Evolutionary conservation across 1,140 invertebrate species (phyloP), one percentile per base, ranked within the genome.

Genomic region (Ceratina australensis): DNA sequence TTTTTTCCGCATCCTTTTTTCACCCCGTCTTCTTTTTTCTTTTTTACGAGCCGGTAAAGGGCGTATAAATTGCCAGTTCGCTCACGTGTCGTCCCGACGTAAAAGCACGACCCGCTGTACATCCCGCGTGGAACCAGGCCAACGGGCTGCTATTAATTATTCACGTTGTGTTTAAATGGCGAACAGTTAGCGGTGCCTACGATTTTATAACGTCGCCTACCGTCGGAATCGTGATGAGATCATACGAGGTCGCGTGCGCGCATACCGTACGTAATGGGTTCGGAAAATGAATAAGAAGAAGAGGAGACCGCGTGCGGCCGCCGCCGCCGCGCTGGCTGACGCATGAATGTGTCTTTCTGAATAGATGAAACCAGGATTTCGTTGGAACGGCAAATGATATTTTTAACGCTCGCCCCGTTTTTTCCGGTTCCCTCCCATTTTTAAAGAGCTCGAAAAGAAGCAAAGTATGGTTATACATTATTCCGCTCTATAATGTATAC

Each of bases 31-130:
- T 18, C 28, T 26, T 49, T 18, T 26, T 12, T 0, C 16, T 16
- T 22, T 16, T 49, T 72, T 54, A 63, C 63, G 71, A 60, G 56
- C 18, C 82, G 33, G 56, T 84, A 78, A 78, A 79, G 56, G 57
- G 75, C 71, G 75, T 72, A 87, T 84, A 85, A 86, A 90, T 91
- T 87, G 78, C 83, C 60, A 89, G 86, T 88, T 82, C 75, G 72
- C 84, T 88, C 88, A 88, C 88, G 88, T 89, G 89, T 90, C 60
- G 76, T 78, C 72, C 76, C 76, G 75, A 78, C 78, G 80, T 87
- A 87, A 87, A 89, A 83, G 71, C 74, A 59, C 81, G 63, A 66
- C 64, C 42, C 68, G 65, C 72, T 42, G 71, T 82, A 63, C 57
- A 42, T 50, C 64, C 47, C 57, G 61, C 28, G n/a, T n/a, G 68